A percentile compares a stretch with the other conserved stretches of the same genome.
These are phyloP conservation scores for Lasioglossum zephyrum DNA, from an alignment of 2,888 invertebrate species.

Conservation along the genomic window DNA sequence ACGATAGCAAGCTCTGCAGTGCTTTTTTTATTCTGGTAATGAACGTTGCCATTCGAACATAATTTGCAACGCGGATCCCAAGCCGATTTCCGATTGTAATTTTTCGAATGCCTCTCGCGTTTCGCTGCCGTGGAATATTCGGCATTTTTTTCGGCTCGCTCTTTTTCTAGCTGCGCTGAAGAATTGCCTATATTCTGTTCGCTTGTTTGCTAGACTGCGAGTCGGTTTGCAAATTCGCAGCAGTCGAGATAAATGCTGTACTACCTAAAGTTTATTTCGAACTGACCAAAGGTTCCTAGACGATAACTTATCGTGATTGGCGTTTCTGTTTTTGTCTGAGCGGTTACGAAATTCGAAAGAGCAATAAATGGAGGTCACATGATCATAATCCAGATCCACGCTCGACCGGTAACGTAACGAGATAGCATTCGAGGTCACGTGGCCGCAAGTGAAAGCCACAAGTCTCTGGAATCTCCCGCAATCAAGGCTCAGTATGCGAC, in stretches of 20 bases:
- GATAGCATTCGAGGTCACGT: constrained; percentile 70
- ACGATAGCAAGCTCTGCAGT: not conserved
- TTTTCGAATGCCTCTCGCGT: not conserved
- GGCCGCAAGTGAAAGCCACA: constrained; percentile 78
- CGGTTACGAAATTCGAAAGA: constrained; percentile 6
- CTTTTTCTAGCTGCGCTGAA: not conserved
- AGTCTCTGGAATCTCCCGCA: constrained; percentile 60
- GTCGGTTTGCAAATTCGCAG: not conserved
- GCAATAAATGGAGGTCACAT: not conserved
- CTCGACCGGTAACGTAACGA: constrained; percentile 58
- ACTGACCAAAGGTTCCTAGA: not conserved
- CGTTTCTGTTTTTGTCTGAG: not conserved
- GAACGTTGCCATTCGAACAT: not conserved
- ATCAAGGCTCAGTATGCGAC: constrained; percentile 44
- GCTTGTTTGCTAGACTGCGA: not conserved
- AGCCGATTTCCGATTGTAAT: not conserved
- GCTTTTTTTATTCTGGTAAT: not conserved
- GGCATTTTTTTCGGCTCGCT: not conserved
- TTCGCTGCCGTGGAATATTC: not conserved
- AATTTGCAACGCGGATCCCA: not conserved
- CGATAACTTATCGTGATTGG: not conserved
- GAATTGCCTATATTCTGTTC: not conserved
- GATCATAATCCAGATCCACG: constrained; percentile 36
- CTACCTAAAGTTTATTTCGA: no score
- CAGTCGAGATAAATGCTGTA: no score